A percentile compares a stretch with the other conserved stretches of the same genome.
phyloP scores from a whole-genome alignment of 2,797 vertebrate genomes.

The Mormyrus proboscirostris region DNA sequence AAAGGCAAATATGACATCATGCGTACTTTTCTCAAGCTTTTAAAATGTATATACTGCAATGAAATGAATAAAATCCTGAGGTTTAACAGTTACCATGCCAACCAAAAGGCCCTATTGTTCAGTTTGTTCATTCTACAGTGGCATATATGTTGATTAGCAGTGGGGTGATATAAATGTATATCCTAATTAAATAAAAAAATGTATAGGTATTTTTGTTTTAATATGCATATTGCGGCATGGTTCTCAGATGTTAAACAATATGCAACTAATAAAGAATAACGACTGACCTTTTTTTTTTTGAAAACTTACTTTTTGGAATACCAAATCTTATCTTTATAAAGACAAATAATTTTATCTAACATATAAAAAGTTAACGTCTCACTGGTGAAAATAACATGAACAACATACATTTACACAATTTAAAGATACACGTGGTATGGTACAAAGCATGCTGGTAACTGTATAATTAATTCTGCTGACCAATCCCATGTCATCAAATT shows the following conservation, averaged over 20 bases:
- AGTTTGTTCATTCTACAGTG: neutral
- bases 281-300: neutral
- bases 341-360: neutral
- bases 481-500: too few species aligned
- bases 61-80: neutral
- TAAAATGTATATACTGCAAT: neutral
- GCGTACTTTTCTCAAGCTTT: neutral
- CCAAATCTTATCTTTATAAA: neutral
- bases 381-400: neutral
- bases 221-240: neutral
- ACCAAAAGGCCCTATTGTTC: neutral
- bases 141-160: neutral
- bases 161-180: neutral
- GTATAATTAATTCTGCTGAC: neutral
- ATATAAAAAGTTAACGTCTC: neutral
- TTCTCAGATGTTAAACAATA: neutral
- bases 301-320: neutral
- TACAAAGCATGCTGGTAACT: neutral
- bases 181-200: neutral
- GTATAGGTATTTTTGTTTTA: neutral
- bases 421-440: neutral
- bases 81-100: neutral
- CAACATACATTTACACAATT: neutral
- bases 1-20: neutral
- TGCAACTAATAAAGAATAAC: neutral